phyloP scores from a whole-genome alignment of 2,888 invertebrate genomes.

The Sceliomorpha sp. region DNA sequence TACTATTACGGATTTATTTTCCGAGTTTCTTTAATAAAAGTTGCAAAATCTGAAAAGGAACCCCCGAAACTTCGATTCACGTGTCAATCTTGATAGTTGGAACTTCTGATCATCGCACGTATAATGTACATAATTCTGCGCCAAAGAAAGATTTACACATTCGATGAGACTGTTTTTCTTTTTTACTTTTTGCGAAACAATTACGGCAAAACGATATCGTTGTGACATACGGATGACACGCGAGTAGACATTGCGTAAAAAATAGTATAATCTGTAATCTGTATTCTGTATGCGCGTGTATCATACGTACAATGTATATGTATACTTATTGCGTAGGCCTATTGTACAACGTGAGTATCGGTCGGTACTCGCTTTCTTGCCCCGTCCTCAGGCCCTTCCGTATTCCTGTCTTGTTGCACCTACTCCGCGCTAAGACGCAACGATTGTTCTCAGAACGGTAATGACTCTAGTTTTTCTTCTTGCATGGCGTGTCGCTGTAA shows the following conservation, averaged over 20 bases:
- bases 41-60: too few relatives aligned
- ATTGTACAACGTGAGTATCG: constrained; percentile 42
- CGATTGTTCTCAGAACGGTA: constrained; percentile 19
- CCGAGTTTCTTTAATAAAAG: too few relatives aligned
- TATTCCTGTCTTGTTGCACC: constrained; percentile 16
- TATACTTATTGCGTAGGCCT: constrained; percentile 47
- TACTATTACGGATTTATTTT: too few relatives aligned
- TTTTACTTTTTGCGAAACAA: too few relatives aligned
- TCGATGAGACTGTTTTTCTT: constrained; percentile 28
- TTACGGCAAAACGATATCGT: constrained; percentile 33
- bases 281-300: constrained; percentile 25
- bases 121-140: constrained; percentile 21
- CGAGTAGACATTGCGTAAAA: constrained; percentile 41
- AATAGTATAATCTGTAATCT: constrained; percentile 48
- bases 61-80: too few relatives aligned
- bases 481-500: not conserved
- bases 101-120: constrained; percentile 27
- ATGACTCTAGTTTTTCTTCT: constrained; percentile 23
- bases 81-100: constrained; percentile 33
- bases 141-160: constrained; percentile 38
- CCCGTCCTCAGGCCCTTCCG: constrained; percentile 26
- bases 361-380: constrained; percentile 37
- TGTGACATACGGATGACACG: constrained; percentile 23
- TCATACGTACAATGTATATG: constrained; percentile 29
- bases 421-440: constrained; percentile 20